Percentiles rank a stretch among this genome's conserved stretches.
phyloP scores from a whole-genome alignment of 2,888 invertebrate genomes.

The Melangyna quadrimaculata region DNA sequence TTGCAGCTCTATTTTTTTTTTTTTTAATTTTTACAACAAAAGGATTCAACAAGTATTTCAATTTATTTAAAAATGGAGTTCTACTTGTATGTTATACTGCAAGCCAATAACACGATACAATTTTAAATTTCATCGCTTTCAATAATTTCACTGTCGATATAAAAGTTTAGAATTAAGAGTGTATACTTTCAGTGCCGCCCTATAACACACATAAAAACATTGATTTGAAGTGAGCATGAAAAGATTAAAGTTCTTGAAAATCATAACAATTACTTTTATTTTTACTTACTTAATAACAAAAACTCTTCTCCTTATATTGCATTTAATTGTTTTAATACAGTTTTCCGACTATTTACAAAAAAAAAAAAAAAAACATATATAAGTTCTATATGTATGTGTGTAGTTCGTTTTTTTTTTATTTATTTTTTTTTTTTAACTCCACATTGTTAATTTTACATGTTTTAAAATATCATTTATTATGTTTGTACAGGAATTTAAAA shows the following conservation, averaged over 20 bases:
- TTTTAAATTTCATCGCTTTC: not conserved
- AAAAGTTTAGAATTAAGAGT: not conserved
- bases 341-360: not conserved
- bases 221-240: not conserved
- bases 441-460: not conserved
- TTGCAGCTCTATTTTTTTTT: too few relatives aligned
- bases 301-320: not conserved
- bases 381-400: not conserved
- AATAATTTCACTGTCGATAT: not conserved
- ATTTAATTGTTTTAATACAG: not conserved
- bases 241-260: not conserved
- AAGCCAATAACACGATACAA: not conserved
- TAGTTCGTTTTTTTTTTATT: not conserved
- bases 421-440: not conserved
- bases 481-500: slow-evolving; percentile 25
- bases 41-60: not conserved
- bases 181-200: not conserved
- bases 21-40: not conserved
- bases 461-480: slow-evolving; percentile 16
- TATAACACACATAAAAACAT: not conserved
- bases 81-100: too few relatives aligned
- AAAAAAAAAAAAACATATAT: not conserved
- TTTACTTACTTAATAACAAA: not conserved
- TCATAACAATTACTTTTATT: not conserved
- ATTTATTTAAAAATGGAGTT: not conserved